Evolutionary conservation across 2,888 invertebrate genomes (phyloP), one percentile per base, ranked within the genome.

Genomic region (Blomia tropicalis): DNA sequence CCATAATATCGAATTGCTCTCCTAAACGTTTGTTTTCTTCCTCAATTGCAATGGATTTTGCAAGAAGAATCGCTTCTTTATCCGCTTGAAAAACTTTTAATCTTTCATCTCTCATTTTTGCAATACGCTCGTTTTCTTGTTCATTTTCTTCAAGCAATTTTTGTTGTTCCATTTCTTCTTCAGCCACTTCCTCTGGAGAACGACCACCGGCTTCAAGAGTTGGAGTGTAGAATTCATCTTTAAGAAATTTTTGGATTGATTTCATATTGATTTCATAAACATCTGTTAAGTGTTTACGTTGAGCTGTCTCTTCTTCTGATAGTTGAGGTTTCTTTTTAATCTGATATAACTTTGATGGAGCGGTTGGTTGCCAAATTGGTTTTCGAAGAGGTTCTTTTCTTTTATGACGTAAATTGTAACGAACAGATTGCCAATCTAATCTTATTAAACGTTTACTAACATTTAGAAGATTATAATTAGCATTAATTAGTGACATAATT

Each of bases 311-410:
- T 17, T 66, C 59, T 22, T 22, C 32, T 7, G 62, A 25, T 4
- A 53, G 25, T n/a, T 43, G 22, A 1, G 25, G 19, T n/a, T 59
- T 31, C 1, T 59, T 19, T 44, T 22, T n/a, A 19, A 66, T 62
- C 1, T 32, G 25, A 27, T 53, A 66, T 11, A 66, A 58, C 25
- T 66, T 66, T 1, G 62, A 62, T 11, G 64, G 64, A 29, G 66
- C 64, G 17, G 41, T 65, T n/a, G 66, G 66, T 19, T 22, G n/a
- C 59, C 62, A 66, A 59, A 62, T 63, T 30, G 62, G 61, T 53
- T 64, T 64, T 14, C 62, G 58, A 2, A 59, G 7, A 30, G 63
- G 63, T 27, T 63, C 63, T 63, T 59, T 58, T 19, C 30, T 23
- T 58, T 43, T 56, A 2, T 56, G 4, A 30, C 31, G 36, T 11